These are phyloP conservation scores for Gallinago paraguaiae DNA, from an alignment of 2,113 vertebrate genomes.

Conservation along the genomic window DNA sequence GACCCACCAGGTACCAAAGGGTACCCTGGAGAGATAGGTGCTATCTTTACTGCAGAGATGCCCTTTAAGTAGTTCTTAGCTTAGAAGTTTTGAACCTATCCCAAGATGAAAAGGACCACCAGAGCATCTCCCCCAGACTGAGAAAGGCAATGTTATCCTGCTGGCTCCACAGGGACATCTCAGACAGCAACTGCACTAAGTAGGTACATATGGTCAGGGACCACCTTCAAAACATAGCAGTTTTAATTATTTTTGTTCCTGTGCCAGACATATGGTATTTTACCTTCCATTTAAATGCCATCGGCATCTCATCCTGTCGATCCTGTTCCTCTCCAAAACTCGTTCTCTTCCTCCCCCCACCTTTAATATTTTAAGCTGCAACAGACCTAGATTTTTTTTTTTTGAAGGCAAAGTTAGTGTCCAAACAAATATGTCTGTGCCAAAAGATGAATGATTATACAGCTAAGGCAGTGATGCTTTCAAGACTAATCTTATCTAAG, in stretches of 20 bases:
- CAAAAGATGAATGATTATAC: conserved; percentile 10
- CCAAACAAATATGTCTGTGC: neutral
- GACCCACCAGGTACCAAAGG: neutral
- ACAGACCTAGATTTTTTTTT: neutral
- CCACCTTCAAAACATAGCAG: neutral
- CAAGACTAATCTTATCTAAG: conserved; percentile 44
- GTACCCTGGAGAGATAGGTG: neutral
- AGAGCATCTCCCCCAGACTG: neutral
- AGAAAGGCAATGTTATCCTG: neutral
- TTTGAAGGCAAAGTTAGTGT: neutral
- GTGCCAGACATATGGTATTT: neutral
- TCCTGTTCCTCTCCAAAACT: neutral
- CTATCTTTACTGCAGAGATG: neutral
- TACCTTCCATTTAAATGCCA: neutral
- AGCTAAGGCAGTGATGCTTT: conserved; percentile 8
- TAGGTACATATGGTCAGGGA: neutral
- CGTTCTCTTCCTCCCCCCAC: neutral
- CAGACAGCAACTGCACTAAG: neutral
- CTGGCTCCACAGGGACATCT: neutral
- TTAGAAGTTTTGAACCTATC: neutral
- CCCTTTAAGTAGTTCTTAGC: neutral
- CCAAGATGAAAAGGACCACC: neutral
- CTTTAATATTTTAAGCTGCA: neutral
- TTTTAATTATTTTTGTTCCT: neutral
- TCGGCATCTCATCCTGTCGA: neutral